Evolutionary conservation across 2,797 vertebrate species (phyloP).

Genomic region (Muscicapa comitata): DNA sequence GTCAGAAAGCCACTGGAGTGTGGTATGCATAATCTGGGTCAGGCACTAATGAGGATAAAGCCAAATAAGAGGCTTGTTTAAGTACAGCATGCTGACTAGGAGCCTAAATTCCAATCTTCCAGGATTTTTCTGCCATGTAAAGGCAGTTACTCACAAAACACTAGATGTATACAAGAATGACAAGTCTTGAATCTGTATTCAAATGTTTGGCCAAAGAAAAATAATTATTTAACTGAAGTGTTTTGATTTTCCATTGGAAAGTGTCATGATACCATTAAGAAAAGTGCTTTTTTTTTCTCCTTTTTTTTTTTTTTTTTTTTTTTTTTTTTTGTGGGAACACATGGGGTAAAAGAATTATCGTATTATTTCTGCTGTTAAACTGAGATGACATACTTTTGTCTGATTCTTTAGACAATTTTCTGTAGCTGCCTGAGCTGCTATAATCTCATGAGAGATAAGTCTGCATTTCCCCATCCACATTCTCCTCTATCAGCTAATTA

Average conservation of each 20-base stretch:
- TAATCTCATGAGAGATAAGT: background rate
- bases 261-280: background rate
- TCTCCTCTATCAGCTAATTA: background rate
- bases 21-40: background rate
- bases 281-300: rapidly evolving
- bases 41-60: background rate
- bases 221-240: background rate
- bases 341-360: background rate
- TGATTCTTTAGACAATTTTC: background rate
- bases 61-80: background rate
- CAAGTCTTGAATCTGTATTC: background rate
- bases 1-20: background rate
- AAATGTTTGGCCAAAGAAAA: background rate
- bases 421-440: background rate
- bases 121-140: background rate
- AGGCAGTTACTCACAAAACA: background rate
- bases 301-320: background rate
- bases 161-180: background rate
- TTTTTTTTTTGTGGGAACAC: background rate
- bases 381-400: background rate
- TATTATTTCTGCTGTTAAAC: background rate
- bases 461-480: background rate
- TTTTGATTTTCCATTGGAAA: background rate
- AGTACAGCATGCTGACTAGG: rapidly evolving
- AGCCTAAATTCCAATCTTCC: background rate